Base-by-base conservation (phyloP, 2,888 invertebrate genomes). In the Synanthedon vespiformis region DNA sequence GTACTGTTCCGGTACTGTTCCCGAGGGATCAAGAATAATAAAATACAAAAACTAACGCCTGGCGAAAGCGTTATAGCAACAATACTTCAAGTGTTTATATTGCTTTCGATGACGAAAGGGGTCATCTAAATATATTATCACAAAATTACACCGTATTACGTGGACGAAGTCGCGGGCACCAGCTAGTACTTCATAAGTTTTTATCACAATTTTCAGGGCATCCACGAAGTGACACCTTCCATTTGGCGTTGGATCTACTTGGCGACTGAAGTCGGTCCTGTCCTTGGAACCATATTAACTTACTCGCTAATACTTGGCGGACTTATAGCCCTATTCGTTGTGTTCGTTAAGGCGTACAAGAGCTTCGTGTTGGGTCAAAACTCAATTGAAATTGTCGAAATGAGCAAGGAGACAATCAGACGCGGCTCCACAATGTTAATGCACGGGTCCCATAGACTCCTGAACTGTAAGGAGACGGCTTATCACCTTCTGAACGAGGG, bases 221-320 rank as follows among this genome's bases (percentile, higher is more conserved):
- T 95, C 48, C 92, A 92, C 52, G 94, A 95, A 60, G 72, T 95
- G 6, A 90, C 94, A 0, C 93, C 94, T 0, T 84, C 93, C n/a
- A 95, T 95, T 53, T 90, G 92, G 68, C 88, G 93, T 18, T 94
- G 94, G 94, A 90, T 95, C 16, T 95, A 92, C 77, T 70, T 95
- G 48, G 93, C 93, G 13, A 95, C 95, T 2, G 92, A 93, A 0
- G 90, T 95, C 57, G 92, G 91, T 0, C 94, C 94, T 13, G 76
- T 92, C 27, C 90, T 92, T 0, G 92, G 90, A 14, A 94, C 94
- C 0, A 65, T 92, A 12, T 75, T 93, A 51, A 90, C 92, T 1
- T 95, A 94, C 74, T 90, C 93, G 27, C 88, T 92, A 73, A 93
- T 95, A 55, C 74, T 92, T 51, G 77, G 91, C 53, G 95, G 95